Conservation (phyloP, 1,140 invertebrate genomes). For the Drosophila willistoni region DNA sequence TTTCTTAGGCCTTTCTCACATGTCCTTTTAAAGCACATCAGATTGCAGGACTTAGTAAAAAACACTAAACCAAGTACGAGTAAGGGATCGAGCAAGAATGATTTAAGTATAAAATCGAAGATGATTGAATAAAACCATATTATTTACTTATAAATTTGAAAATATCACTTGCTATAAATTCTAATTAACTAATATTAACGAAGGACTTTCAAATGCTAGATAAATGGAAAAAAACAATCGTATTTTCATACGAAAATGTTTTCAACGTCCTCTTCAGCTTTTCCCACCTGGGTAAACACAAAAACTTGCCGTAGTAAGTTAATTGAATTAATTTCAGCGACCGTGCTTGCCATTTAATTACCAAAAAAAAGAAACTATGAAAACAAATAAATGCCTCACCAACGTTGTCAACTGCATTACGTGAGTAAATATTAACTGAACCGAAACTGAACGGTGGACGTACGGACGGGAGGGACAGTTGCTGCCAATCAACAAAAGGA, state of each 20-base stretch:
- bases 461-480: conserved; percentile 22
- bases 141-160: no score
- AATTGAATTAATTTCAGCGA: conserved; percentile 67
- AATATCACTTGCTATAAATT: no score
- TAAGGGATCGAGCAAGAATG: no score
- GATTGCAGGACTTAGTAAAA: no score
- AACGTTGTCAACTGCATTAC: conserved; percentile 52
- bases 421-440: conserved; percentile 59
- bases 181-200: no score
- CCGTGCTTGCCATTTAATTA: conserved; percentile 35
- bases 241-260: not conserved
- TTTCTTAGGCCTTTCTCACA: no score
- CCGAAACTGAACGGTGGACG: conserved; percentile 20
- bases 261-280: not conserved
- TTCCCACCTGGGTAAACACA: not conserved
- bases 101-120: no score
- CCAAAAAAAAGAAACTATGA: conserved; percentile 32
- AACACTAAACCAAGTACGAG: no score
- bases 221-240: not conserved
- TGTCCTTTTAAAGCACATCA: no score
- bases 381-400: not conserved
- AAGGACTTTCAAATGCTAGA: not conserved
- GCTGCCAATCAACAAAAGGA: conserved; percentile 73
- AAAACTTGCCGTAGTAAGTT: conserved; percentile 21
- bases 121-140: no score